Percentiles rank a stretch among this genome's conserved stretches.
Conservation (phyloP, 2,888 invertebrate species). For the Lamproptera curius region DNA sequence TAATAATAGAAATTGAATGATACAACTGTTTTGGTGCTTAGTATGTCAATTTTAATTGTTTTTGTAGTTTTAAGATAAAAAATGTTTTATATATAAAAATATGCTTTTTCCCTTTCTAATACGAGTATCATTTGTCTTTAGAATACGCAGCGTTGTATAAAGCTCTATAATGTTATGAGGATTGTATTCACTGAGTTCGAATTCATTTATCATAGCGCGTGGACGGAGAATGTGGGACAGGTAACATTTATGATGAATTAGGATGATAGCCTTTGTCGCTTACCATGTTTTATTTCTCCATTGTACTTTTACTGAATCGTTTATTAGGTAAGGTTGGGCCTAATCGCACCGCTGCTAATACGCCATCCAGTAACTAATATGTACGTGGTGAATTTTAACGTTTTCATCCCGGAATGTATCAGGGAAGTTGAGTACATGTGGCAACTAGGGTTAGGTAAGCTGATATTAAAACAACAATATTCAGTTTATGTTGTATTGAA, state of each 20-base stretch:
- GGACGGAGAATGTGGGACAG: conserved; percentile 86
- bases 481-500: background rate
- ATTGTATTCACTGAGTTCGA: conserved; percentile 91
- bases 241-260: conserved; percentile 46
- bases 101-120: no score
- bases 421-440: conserved; percentile 90
- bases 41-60: no score
- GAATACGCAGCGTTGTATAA: conserved; percentile 80
- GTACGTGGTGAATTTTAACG: conserved; percentile 85
- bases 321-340: conserved; percentile 77
- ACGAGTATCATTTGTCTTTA: background rate
- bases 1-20: no score
- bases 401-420: conserved; percentile 84
- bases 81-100: no score
- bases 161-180: conserved; percentile 87
- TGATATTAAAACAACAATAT: background rate
- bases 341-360: conserved; percentile 84
- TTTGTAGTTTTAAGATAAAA: no score
- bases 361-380: conserved; percentile 81
- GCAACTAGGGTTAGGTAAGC: conserved; percentile 82
- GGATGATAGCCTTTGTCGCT: background rate
- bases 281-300: no score
- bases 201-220: conserved; percentile 88
- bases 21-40: no score
- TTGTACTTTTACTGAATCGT: no score